Evolutionary conservation across 1,140 invertebrate genomes (phyloP), one percentile per base, ranked within the genome.

Genomic region (Bradysia coprophila): DNA sequence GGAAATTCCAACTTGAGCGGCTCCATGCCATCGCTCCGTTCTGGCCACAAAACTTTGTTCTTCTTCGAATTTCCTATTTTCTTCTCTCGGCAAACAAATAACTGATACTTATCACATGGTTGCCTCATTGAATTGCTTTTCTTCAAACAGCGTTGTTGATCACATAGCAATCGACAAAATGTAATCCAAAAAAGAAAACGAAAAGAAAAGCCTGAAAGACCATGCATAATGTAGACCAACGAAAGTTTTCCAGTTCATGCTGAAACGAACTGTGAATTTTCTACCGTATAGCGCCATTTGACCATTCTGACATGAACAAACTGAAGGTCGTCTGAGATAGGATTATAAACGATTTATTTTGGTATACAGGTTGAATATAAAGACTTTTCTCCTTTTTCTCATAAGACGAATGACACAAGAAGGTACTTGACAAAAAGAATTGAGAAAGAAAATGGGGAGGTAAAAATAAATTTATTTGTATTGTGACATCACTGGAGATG

Each of bases 341-440:
- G 36, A 38, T 38, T 38, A 38, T 38, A 38, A 38, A 38, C 36
- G 36, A 38, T 38, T 38, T 38, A 38, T 38, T 34, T 38, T 4
- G 16, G 4, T 18, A 20, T 18, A n/a, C 36, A 38, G 36, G 36
- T 38, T 38, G 36, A 20, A 38, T 38, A 18, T 16, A 34, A 34
- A 34, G 32, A 34, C 13, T 15, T 15, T 34, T 34, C 32, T 15
- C 32, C n/a, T n/a, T n/a, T n/a, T n/a, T n/a, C n/a, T n/a, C n/a
- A n/a, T n/a, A 28, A 28, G 24, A 28, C 6, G 6, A 8, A 28
- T 13, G 24, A 28, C 6, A 13, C 24, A 28, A 28, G 24, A 28
- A 28, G 24, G 24, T 28, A 28, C 24, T 28, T 13, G 13, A 28
- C 24, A 28, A 28, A 28, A 28, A 13, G 24, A 28, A 28, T 8